Percentiles rank a stretch among this genome's conserved stretches.
Conservation (phyloP, 2,113 vertebrate species). For the Talpa occidentalis region DNA sequence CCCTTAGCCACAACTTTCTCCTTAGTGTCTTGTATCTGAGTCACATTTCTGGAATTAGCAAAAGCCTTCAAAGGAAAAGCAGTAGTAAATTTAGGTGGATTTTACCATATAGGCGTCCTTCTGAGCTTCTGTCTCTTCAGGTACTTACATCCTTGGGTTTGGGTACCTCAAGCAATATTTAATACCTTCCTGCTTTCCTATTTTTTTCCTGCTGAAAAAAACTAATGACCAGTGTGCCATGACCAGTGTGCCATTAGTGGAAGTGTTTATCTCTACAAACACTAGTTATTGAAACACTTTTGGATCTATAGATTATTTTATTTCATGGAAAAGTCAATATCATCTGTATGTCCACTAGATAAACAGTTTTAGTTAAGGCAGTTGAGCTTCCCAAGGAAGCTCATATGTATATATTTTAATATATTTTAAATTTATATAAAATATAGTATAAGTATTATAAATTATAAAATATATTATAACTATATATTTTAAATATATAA, state of each 20-base stretch:
- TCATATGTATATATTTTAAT: no score
- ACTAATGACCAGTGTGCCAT: not conserved
- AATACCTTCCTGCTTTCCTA: not conserved
- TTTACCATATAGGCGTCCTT: not conserved
- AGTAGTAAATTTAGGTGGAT: not conserved
- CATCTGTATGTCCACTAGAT: not conserved
- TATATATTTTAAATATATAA: no score
- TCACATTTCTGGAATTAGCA: not conserved
- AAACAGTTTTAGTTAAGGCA: not conserved
- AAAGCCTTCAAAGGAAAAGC: not conserved
- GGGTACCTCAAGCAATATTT: not conserved
- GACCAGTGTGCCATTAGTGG: not conserved
- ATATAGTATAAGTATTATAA: no score
- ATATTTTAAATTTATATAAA: no score
- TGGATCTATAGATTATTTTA: not conserved
- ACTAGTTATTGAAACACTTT: slow-evolving; percentile 22
- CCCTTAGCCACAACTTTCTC: not conserved
- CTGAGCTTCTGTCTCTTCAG: not conserved
- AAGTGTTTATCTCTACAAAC: not conserved
- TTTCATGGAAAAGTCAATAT: not conserved
- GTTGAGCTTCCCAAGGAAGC: not conserved
- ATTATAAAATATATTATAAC: no score
- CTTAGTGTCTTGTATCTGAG: not conserved
- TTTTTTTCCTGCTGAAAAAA: no score
- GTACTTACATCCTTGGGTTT: not conserved